Evolutionary conservation across 1,140 invertebrate genomes (phyloP).

Genomic region (Acromyrmex echinatior): DNA sequence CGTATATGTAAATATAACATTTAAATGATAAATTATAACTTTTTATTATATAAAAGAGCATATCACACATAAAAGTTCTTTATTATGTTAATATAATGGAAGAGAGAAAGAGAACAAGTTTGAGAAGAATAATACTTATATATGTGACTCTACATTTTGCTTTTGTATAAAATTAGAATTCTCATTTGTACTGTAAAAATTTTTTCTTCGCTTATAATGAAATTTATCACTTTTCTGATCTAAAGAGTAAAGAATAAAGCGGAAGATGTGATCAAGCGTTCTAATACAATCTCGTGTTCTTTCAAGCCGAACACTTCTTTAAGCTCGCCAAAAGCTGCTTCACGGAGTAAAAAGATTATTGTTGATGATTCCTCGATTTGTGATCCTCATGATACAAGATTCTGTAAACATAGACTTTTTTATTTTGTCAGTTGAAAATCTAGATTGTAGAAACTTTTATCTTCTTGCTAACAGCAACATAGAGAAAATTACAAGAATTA

Average conservation of each 20-base stretch:
- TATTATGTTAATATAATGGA: not conserved
- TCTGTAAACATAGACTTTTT: not conserved
- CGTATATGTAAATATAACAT: not conserved
- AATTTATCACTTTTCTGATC: not conserved
- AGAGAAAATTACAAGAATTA: not conserved
- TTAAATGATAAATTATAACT: not conserved
- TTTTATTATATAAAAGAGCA: not conserved
- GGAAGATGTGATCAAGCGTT: conserved; percentile 28
- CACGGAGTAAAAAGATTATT: conserved; percentile 20
- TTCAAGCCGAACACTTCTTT: conserved; percentile 48
- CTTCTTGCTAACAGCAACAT: not conserved
- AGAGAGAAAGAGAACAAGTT: not conserved
- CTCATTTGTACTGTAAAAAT: not conserved
- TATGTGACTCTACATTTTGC: not conserved
- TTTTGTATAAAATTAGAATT: not conserved
- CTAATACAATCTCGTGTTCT: conserved; percentile 43
- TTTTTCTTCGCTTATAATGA: not conserved
- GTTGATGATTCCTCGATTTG: conserved; percentile 2
- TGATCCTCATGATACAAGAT: not conserved
- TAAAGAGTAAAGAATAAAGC: conserved; percentile 22
- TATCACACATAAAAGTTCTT: not conserved
- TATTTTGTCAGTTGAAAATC: not conserved
- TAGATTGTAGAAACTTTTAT: not conserved
- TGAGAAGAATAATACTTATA: not conserved
- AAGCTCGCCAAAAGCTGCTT: conserved; percentile 14